Conservation (phyloP, 2,888 invertebrate genomes). For the Rhimphoctona megacephalus region DNA sequence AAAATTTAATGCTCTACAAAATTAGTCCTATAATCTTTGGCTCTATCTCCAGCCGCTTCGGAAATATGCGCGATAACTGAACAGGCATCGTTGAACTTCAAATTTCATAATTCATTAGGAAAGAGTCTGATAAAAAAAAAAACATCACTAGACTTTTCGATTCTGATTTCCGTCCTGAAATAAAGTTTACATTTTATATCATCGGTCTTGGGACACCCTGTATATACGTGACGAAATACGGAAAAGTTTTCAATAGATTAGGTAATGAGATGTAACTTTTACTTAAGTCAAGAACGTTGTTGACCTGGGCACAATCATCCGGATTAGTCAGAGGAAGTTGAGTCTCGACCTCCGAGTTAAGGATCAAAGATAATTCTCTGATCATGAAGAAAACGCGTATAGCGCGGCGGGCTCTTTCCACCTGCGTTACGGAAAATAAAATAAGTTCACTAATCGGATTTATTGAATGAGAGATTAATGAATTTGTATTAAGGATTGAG, state of each 20-base stretch:
- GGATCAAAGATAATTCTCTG: slow-evolving; percentile 91
- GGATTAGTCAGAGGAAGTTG: slow-evolving; percentile 96
- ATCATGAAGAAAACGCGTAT: slow-evolving; percentile 97
- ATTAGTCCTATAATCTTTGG: not conserved
- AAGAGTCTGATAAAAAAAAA: too few relatives aligned
- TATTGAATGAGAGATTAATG: not conserved
- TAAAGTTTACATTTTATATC: not conserved
- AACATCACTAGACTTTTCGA: not conserved
- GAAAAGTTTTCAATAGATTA: not conserved
- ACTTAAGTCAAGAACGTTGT: slow-evolving; percentile 98
- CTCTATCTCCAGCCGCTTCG: not conserved
- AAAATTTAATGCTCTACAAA: not conserved
- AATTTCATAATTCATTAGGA: too few relatives aligned
- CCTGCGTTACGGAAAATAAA: slow-evolving; percentile 85
- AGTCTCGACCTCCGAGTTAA: slow-evolving; percentile 93
- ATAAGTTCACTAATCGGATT: slow-evolving; percentile 50
- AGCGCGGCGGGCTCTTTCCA: slow-evolving; percentile 94
- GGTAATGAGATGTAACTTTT: slow-evolving; percentile 77
- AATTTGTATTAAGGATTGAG: not conserved
- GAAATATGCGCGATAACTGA: too few relatives aligned
- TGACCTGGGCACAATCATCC: slow-evolving; percentile 95
- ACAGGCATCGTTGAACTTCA: too few relatives aligned
- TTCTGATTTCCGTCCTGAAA: not conserved
- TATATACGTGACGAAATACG: not conserved
- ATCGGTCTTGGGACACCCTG: not conserved